Evolutionary conservation across 1,140 invertebrate genomes (phyloP), one percentile per base, ranked within the genome.

Genomic region (Metopolophium dirhodum): DNA sequence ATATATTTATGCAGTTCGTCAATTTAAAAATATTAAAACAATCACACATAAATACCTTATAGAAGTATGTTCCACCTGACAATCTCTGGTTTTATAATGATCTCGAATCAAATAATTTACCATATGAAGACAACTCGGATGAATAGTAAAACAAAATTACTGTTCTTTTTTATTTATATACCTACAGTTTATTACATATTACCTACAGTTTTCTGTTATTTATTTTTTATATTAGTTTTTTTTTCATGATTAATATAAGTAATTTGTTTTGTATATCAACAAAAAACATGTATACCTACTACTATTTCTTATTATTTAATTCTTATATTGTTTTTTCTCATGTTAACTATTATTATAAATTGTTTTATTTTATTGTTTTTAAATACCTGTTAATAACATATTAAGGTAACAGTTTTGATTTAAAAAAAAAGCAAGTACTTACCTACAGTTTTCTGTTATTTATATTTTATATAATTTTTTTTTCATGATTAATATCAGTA

Each of bases 41-140:
- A n/a, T n/a, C n/a, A n/a, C n/a, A n/a, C n/a, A n/a, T n/a, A n/a
- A n/a, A n/a, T n/a, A n/a, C n/a, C n/a, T n/a, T n/a, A n/a, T n/a
- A n/a, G n/a, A 90, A 90, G 22, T 90, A 90, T 90, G 88, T 90
- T 0, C 88, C 88, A 41, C 88, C 88, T 57, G 22, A 94, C 92
- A 37, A 95, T 91, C 94, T 94, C 93, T 83, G 94, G n/a, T 95
- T 94, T 94, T 91, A 94, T 88, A 82, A 11, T 61, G 26, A 61
- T 61, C 57, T 61, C 57, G 8, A 30, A 61, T 61, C 57, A 61
- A 9, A 61, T 23, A 23, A 57, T 61, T 61, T 68, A n/a, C 61
- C 61, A 68, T n/a, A 68, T 68, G 30, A 68, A 68, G 57, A 61
- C 26, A 4, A 61, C 57, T 61, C 57, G 11, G 57, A 61, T 61